Conservation (phyloP, 2,113 vertebrate species). For the Todiramphus saurophagus region DNA sequence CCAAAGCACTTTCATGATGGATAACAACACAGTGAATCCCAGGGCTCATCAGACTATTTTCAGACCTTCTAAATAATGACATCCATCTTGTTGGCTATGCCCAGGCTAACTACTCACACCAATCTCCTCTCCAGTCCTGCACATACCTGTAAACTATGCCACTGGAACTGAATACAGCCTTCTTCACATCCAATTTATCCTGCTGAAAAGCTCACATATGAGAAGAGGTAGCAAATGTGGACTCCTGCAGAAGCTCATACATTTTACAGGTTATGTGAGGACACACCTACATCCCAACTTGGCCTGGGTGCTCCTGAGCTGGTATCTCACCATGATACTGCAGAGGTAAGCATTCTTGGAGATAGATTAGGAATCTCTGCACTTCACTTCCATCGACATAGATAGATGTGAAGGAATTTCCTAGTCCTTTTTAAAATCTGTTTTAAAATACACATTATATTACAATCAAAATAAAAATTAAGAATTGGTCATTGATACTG, state of each 20-base stretch:
- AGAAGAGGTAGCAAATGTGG: accelerated
- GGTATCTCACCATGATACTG: accelerated
- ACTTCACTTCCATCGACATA: neutral
- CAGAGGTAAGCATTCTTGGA: neutral
- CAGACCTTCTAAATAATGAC: neutral
- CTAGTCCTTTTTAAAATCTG: neutral
- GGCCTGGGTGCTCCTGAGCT: neutral
- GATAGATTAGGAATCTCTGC: neutral
- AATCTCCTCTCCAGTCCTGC: neutral
- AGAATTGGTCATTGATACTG: neutral
- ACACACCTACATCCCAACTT: neutral
- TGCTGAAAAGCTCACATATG: neutral
- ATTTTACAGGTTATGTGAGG: neutral
- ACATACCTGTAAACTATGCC: neutral
- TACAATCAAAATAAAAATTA: neutral
- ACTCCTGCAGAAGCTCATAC: neutral
- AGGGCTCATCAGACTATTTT: neutral
- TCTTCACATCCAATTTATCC: neutral
- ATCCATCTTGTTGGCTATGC: neutral
- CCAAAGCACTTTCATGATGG: neutral
- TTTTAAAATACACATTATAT: neutral
- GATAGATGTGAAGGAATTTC: neutral
- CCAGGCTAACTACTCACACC: neutral
- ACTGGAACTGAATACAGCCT: neutral
- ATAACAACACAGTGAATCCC: neutral